Evolutionary conservation across 1,140 invertebrate species (phyloP).

Genomic region (Cydia strobilella): DNA sequence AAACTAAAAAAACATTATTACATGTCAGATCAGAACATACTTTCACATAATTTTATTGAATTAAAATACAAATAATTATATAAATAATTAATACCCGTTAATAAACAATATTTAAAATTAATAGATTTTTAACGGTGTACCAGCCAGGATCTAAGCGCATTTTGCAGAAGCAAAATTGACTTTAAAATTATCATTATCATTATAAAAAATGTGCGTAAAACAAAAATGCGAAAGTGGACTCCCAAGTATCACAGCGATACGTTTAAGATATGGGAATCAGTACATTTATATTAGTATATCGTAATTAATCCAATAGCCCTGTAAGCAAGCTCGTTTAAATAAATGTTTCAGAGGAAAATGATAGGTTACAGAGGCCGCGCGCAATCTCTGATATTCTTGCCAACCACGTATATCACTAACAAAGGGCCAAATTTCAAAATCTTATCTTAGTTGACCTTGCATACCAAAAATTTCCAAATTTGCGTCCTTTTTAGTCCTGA

Average conservation of each 20-base stretch:
- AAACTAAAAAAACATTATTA: background rate
- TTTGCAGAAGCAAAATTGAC: constrained; percentile 19
- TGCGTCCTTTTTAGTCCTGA: too few relatives aligned
- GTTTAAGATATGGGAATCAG: constrained; percentile 20
- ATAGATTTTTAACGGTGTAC: background rate
- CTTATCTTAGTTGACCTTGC: too few relatives aligned
- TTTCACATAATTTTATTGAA: background rate
- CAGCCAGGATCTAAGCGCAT: background rate
- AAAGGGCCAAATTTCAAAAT: too few relatives aligned
- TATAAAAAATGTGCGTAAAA: constrained; percentile 22
- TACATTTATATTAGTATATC: constrained; percentile 3
- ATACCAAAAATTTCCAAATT: too few relatives aligned
- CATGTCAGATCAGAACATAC: background rate
- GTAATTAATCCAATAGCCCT: constrained; percentile 15
- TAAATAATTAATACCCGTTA: background rate
- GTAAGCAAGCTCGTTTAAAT: constrained; percentile 13
- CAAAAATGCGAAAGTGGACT: background rate
- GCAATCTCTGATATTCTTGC: too few relatives aligned
- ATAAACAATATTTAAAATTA: background rate
- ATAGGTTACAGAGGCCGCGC: background rate
- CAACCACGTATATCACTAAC: too few relatives aligned
- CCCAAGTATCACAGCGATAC: constrained; percentile 18
- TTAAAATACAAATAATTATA: background rate
- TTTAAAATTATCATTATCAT: background rate
- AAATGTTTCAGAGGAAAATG: background rate